Base-by-base conservation (phyloP, 2,113 vertebrate genomes). In the Petroica traversi region DNA sequence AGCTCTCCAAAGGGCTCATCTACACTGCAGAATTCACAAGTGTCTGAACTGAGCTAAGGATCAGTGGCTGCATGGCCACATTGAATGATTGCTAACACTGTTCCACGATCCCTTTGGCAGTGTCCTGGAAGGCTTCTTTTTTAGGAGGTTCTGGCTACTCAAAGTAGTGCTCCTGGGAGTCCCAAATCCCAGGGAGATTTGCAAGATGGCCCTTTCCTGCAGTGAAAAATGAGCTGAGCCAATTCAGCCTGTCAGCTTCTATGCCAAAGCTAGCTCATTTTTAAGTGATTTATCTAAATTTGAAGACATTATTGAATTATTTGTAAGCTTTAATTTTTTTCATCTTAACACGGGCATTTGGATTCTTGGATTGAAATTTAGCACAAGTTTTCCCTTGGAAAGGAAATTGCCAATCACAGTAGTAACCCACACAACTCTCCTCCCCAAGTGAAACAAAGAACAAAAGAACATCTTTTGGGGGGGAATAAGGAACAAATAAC, bases 1-100 rank as follows among this genome's bases (percentile, higher is more conserved):
- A 83, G 64, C 67, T 93, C 58, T 93, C 67, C 66, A 88, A 88
- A 93, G 79, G 63, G 34, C 68, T 95, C 63, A 77, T 71, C 85
- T 74, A 14, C 43, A 40, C 72, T 86, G 68, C 62, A 77, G 85
- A 77, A 86, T 81, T 94, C 77, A 71, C 79, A 58, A 25, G 55
- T 36, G 33, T 49, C 85, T 90, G 82, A 94, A n/a, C 59, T 43
- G 63, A 74, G 59, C 72, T 69, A 14, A 84, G 79, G 25, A 81
- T 74, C 64, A 55, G 43, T 52, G 46, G 26, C 71, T 78, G 43
- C 61, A 23, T 4, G 34, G 58, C 40, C 79, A 79, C 72, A 51
- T 66, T 54, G 17, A 36, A 55, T 31, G 45, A 41, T 54, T 54
- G 85, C 63, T 62, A 71, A 58, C 4, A 0, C 36, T 57, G 24